These are phyloP conservation scores for Lutraria lutraria DNA, from an alignment of 2,888 invertebrate genomes.

Conservation along the genomic window DNA sequence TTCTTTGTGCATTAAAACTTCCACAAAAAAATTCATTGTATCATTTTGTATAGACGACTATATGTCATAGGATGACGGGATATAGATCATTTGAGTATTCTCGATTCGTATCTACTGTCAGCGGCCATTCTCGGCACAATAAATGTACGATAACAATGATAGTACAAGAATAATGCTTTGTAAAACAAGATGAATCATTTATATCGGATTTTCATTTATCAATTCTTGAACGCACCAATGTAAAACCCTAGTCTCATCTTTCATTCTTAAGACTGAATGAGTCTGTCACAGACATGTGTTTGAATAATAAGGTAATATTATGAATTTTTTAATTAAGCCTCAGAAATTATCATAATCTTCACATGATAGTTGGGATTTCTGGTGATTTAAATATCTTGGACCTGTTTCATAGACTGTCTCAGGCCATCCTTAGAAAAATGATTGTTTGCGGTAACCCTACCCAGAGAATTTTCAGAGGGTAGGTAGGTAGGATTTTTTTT, in stretches of 20 bases:
- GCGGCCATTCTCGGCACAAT: conserved; percentile 25
- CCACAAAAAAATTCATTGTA: conserved; percentile 47
- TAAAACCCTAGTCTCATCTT: not conserved
- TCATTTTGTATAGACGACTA: conserved; percentile 47
- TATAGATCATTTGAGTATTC: conserved; percentile 67
- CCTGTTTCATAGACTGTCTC: too few relatives aligned
- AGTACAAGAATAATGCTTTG: conserved; percentile 53
- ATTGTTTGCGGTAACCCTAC: too few relatives aligned
- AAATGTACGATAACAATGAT: conserved; percentile 50
- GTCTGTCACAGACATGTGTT: not conserved
- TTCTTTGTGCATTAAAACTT: conserved; percentile 71
- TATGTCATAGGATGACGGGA: conserved; percentile 60
- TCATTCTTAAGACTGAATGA: not conserved
- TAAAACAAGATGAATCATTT: conserved; percentile 61
- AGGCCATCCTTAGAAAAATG: too few relatives aligned
- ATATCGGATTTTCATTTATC: conserved; percentile 62
- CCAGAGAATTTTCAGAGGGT: too few relatives aligned
- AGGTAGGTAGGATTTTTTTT: too few relatives aligned
- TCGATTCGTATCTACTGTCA: conserved; percentile 64
- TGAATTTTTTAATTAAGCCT: not conserved
- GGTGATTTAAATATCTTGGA: too few relatives aligned
- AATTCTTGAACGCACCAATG: conserved; percentile 23
- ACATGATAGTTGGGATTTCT: not conserved
- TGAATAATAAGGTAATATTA: not conserved
- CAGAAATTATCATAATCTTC: not conserved